These are phyloP conservation scores for Oscheius sp. DNA, from an alignment of 2,888 invertebrate genomes.

Conservation along the genomic window DNA sequence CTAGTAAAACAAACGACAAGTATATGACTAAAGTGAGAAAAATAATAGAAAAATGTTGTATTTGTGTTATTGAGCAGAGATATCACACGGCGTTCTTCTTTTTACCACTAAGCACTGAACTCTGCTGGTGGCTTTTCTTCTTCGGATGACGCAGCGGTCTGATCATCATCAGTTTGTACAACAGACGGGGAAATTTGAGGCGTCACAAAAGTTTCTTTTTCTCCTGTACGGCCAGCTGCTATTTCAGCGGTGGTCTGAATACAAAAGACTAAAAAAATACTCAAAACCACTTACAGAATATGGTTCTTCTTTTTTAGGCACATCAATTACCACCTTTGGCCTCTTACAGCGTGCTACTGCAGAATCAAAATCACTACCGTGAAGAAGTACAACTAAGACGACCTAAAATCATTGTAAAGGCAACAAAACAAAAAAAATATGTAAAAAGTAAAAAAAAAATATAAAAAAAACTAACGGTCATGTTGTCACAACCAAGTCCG, in stretches of 20 bases:
- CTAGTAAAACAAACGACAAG: slow-evolving; percentile 7
- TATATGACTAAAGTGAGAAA: slow-evolving; percentile 24
- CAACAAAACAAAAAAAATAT: neutral
- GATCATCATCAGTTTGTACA: neutral
- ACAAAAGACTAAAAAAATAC: neutral
- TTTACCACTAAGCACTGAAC: slow-evolving; percentile 37
- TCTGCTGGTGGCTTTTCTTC: slow-evolving; percentile 54
- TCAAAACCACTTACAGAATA: no score
- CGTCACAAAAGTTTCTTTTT: slow-evolving; percentile 31
- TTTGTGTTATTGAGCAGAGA: slow-evolving; percentile 31
- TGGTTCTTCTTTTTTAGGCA: slow-evolving; percentile 5
- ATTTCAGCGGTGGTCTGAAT: neutral
- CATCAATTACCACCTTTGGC: slow-evolving; percentile 11
- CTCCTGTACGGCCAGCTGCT: neutral
- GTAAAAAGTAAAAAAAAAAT: no score
- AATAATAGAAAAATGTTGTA: neutral
- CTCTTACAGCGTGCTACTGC: slow-evolving; percentile 12
- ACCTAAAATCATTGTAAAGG: slow-evolving; percentile 36
- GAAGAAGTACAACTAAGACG: slow-evolving; percentile 64
- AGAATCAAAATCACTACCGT: slow-evolving; percentile 36
- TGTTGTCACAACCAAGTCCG: slow-evolving; percentile 95
- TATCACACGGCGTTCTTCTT: slow-evolving; percentile 27
- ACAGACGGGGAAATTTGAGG: slow-evolving; percentile 29
- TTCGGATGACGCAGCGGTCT: slow-evolving; percentile 23
- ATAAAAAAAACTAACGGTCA: slow-evolving; percentile 83